Percentiles rank a stretch among this genome's conserved stretches.
Evolutionary conservation across 2,113 vertebrate genomes (phyloP).

Genomic region (Pelecanus crispus): DNA sequence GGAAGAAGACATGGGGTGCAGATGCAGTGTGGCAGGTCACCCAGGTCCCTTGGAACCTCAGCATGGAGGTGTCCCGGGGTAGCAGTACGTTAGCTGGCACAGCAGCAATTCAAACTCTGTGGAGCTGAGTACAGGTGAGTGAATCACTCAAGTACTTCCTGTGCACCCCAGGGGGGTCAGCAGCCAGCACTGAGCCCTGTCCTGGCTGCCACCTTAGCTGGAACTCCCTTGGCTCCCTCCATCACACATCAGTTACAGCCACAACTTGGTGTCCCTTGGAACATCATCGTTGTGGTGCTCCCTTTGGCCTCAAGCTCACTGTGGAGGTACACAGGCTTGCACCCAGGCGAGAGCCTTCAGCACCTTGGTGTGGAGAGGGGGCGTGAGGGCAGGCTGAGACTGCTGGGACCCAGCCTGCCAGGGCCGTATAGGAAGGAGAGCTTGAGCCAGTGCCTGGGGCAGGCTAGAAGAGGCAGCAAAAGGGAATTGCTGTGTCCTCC

Average conservation of each 20-base stretch:
- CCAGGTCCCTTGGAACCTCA: background rate
- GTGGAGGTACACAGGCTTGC: fast-evolving
- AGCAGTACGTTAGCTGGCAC: fast-evolving
- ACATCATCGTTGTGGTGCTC: background rate
- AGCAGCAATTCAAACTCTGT: background rate
- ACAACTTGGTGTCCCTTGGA: background rate
- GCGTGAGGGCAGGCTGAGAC: fast-evolving
- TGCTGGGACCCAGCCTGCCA: background rate
- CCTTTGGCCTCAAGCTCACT: background rate
- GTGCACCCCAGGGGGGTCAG: fast-evolving
- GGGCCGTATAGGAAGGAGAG: background rate
- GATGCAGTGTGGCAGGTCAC: background rate
- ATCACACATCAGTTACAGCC: background rate
- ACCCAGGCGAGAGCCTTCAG: fast-evolving
- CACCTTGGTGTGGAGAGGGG: background rate
- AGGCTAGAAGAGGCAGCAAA: background rate
- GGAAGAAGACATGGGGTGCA: background rate
- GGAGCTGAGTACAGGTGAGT: background rate
- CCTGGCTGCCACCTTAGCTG: background rate
- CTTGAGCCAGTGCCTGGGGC: background rate
- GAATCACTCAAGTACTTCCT: fast-evolving
- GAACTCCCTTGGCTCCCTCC: background rate
- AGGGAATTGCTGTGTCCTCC: background rate
- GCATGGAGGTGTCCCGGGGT: fast-evolving
- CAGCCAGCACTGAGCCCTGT: background rate